Evolutionary conservation across 2,888 invertebrate genomes (phyloP), one percentile per base, ranked within the genome.

Genomic region (Pelosia muscerda): DNA sequence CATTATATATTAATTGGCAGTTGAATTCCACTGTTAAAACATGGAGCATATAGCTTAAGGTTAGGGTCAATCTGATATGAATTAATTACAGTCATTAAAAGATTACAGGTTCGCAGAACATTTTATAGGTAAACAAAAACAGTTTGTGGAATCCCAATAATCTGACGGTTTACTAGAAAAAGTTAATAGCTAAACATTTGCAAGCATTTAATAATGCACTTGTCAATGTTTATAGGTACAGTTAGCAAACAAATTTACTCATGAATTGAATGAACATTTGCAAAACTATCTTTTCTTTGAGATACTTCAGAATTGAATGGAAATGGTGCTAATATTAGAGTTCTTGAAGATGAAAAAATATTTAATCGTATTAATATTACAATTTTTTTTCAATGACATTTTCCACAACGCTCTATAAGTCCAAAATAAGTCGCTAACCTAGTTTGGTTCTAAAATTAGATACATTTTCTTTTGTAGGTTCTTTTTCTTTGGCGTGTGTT

Each of bases 101-200:
- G 69, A 75, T 80, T 70, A 77, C 38, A 53, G 13, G 58, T 78
- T 80, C 76, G 61, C 22, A 63, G 80, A 78, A 78, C 61, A 58
- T 63, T 57, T 53, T 8, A 53, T 49, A 57, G 9, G 8, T 55
- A 59, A 59, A 59, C 58, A 59, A 2, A 6, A 23, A 59, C 1
- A 6, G 58, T 23, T 59, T 15, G 58, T 59, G 3, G 23, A 59
- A 23, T 59, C 11, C 8, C 1, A 23, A 59, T 34, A 15, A 2
- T 10, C 23, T 34, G 4, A 31, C 19, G 13, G 6, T 11, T 10
- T 31, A 58, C 22, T 13, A 59, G 58, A 38, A 59, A 19, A 38
- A 59, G 5, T 19, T 9, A 25, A 19, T 26, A 25, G 25, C 26
- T 8, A 55, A 55, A 25, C 13, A 34, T 34, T 8, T 25, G 19